Base-by-base conservation (phyloP, 2,797 vertebrate genomes). In the Rachycentron canadum region DNA sequence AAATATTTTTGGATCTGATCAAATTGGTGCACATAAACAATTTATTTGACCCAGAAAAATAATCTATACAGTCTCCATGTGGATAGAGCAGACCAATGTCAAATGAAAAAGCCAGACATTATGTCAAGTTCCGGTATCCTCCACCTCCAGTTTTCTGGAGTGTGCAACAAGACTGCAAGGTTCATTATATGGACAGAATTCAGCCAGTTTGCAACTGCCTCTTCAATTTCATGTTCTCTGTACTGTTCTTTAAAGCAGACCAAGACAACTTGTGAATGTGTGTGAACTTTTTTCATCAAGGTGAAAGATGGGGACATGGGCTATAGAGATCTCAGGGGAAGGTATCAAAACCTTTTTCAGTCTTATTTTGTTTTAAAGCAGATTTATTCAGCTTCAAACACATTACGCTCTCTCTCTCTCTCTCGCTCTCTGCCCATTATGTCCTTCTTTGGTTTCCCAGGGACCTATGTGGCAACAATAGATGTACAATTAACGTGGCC, bases 401-500 rank as follows among this genome's bases (percentile, higher is more conserved):
- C 91, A 92, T 94, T 93, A 93, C 72, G 43, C 73, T 58, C 62
- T 63, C 52, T 11, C 36, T 56, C 49, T 40, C 60, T 36, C 65
- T 4, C 30, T 41, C 72, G 58, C 76, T 67, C 65, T 84, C 73
- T 77, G 84, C 89, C 86, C 84, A 87, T 93, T 89, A 93, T 89
- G 83, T 86, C 86, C 87, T 85, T 85, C 89, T 86, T 83, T 84
- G 73, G 76, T 89, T 89, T 88, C 85, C 89, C 87, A 77, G 89
- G 90, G 84, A 80, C 91, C 88, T 89, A 85, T 79, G 78, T 89
- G 84, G 91, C 90, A 94, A 96, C 93, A 96, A 95, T 94, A 90
- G 93, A 86, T 88, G 88, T 89, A 93, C 94, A 95, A 95, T 95
- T 95, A 95, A 94, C 84, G 69, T 91, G 88, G 91, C 87, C 86